These are phyloP conservation scores for Hybos culiciformis DNA, from an alignment of 2,888 invertebrate genomes.

Conservation along the genomic window DNA sequence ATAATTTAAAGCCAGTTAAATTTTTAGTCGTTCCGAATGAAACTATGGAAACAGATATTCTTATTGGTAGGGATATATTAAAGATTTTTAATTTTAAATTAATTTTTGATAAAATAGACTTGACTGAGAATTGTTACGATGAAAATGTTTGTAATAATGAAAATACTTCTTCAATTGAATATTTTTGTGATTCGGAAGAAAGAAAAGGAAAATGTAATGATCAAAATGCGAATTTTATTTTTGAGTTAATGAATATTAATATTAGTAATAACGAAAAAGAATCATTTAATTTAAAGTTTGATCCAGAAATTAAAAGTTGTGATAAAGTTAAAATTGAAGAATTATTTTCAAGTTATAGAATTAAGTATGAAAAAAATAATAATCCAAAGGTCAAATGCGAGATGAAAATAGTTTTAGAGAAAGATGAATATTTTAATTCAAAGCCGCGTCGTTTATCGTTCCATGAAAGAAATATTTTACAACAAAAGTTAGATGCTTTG, in stretches of 20 bases:
- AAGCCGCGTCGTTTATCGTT: slow-evolving; percentile 15
- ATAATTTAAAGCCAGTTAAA: not conserved
- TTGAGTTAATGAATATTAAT: not conserved
- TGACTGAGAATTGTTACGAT: not conserved
- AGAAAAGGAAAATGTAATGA: not conserved
- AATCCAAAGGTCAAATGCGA: not conserved
- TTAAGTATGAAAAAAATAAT: not conserved
- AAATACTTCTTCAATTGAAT: not conserved
- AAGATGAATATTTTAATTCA: not conserved
- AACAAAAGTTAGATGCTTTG: slow-evolving; percentile 9
- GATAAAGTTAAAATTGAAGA: not conserved
- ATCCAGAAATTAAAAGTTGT: not conserved
- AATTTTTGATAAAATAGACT: not conserved
- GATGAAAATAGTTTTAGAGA: not conserved
- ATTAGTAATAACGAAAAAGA: not conserved
- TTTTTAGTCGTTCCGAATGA: not conserved
- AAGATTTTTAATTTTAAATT: not conserved
- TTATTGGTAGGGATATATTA: not conserved
- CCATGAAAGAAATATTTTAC: slow-evolving; percentile 6
- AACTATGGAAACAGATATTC: too few species aligned
- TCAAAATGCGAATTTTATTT: not conserved
- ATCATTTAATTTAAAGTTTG: not conserved
- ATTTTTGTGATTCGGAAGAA: too few species aligned
- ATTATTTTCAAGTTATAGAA: not conserved
- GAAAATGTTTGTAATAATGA: not conserved